phyloP scores from a whole-genome alignment of 2,888 invertebrate species.

The Gortyna flavago region DNA sequence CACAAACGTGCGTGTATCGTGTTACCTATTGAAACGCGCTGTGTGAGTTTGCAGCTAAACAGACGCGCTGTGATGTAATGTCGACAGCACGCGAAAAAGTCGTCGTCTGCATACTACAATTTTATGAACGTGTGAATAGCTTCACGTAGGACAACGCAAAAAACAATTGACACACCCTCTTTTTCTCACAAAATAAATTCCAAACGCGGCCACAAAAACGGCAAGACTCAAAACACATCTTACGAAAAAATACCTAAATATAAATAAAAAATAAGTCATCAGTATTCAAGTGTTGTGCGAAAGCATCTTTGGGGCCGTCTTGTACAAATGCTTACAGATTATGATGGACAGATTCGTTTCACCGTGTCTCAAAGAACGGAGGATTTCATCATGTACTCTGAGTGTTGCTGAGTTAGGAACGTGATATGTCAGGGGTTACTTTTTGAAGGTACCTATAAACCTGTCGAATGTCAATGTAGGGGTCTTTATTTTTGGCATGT shows the following conservation, averaged over 20 bases:
- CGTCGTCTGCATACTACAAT: too few species aligned
- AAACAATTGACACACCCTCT: conserved; percentile 15
- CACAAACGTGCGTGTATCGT: too few species aligned
- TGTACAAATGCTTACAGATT: conserved; percentile 75
- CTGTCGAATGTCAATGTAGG: conserved; percentile 35
- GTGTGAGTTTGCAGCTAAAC: too few species aligned
- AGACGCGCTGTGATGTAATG: too few species aligned
- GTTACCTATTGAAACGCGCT: too few species aligned
- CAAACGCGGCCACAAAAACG: conserved; percentile 12
- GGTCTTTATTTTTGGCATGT: conserved; percentile 27
- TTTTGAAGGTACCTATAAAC: conserved; percentile 29
- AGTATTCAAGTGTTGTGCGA: conserved; percentile 66
- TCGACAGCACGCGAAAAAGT: too few species aligned
- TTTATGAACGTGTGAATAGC: too few species aligned
- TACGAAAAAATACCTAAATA: conserved; percentile 58
- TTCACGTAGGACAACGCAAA: background rate
- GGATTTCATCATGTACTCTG: conserved; percentile 62
- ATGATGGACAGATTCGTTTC: conserved; percentile 73
- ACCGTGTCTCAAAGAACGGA: conserved; percentile 67
- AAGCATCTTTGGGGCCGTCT: conserved; percentile 66
- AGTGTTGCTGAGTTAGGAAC: conserved; percentile 55
- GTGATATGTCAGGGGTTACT: conserved; percentile 60
- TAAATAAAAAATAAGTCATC: conserved; percentile 68
- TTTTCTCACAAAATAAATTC: conserved; percentile 8
- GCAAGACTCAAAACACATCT: conserved; percentile 47